Conservation (phyloP, 2,113 vertebrate species). For the Varanus salvator region DNA sequence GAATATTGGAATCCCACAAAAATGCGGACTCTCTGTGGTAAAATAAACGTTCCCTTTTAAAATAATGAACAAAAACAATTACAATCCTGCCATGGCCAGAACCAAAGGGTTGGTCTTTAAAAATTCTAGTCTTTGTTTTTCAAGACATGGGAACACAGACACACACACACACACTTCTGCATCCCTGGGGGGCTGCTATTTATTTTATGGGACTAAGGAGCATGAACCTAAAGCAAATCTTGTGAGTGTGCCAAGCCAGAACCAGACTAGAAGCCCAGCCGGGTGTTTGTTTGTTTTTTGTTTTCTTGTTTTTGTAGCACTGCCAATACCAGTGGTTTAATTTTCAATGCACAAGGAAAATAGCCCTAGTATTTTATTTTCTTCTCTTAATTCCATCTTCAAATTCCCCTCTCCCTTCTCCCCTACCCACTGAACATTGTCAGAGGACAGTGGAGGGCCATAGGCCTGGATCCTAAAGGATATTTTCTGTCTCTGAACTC, state of each 20-base stretch:
- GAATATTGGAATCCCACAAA: conserved; percentile 78
- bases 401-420: background rate
- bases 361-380: background rate
- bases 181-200: background rate
- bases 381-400: background rate
- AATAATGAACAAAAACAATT: conserved; percentile 53
- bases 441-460: background rate
- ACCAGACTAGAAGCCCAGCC: conserved; percentile 33
- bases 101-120: conserved; percentile 29
- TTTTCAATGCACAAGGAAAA: background rate
- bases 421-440: background rate
- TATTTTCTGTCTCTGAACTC: background rate
- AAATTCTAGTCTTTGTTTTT: background rate
- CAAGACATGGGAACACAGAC: background rate
- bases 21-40: conserved; percentile 62
- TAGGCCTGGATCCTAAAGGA: background rate
- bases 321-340: background rate
- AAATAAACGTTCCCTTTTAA: conserved; percentile 68
- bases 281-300: rapidly evolving
- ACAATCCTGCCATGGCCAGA: conserved; percentile 59
- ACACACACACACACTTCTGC: background rate
- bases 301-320: background rate
- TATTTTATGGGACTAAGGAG: conserved; percentile 38
- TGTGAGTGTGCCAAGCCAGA: conserved; percentile 33
- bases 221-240: conserved; percentile 39